Evolutionary conservation across 2,888 invertebrate genomes (phyloP).

Genomic region (Drosophila kuntzei): DNA sequence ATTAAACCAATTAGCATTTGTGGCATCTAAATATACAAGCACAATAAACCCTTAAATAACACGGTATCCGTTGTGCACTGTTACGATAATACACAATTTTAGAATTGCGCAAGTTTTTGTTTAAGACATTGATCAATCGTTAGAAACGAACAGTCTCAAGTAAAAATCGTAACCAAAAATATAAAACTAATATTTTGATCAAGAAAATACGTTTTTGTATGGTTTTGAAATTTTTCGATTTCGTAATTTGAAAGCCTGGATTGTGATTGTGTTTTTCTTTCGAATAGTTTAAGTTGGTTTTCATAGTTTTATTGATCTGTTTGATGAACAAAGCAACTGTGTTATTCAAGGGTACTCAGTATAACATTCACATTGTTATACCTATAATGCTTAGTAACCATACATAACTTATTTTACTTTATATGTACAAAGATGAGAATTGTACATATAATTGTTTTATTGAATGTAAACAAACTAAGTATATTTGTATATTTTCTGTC

Average conservation of each 20-base stretch:
- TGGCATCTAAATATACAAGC: constrained; percentile 41
- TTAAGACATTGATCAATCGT: constrained; percentile 11
- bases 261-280: constrained; percentile 14
- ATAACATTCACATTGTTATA: constrained; percentile 30
- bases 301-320: constrained; percentile 2
- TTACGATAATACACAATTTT: constrained; percentile 22
- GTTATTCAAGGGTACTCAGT: constrained; percentile 51
- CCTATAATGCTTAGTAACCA: constrained; percentile 26
- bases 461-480: constrained; percentile 15
- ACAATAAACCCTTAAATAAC: constrained; percentile 51
- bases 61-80: constrained; percentile 34
- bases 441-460: constrained; percentile 31
- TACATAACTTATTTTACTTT: constrained; percentile 20
- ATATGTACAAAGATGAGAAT: constrained; percentile 27
- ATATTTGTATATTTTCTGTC: constrained; percentile 20
- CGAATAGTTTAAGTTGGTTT: constrained; percentile 5
- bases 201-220: constrained; percentile 4
- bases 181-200: constrained; percentile 3
- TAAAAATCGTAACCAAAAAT: not conserved
- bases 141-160: constrained; percentile 2
- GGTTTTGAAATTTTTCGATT: constrained; percentile 6
- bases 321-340: constrained; percentile 21
- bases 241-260: constrained; percentile 18
- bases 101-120: constrained; percentile 14
- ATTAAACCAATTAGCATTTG: constrained; percentile 40